phyloP scores from a whole-genome alignment of 2,888 invertebrate species.

The Kuschelorhynchus macadamiae region DNA sequence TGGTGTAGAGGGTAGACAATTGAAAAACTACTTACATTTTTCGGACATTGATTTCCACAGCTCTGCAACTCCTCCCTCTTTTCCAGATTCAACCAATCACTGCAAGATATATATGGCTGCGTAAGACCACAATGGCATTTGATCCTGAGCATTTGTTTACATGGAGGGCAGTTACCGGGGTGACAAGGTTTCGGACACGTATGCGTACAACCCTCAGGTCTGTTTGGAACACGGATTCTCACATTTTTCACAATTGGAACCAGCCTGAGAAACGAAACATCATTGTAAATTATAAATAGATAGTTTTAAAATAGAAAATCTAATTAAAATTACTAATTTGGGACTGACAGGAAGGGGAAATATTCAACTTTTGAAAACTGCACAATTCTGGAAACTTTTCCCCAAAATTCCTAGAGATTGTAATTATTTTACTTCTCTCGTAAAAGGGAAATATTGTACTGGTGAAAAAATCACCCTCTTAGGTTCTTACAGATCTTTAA shows the following conservation, averaged over 20 bases:
- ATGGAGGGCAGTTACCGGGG: slow-evolving; percentile 82
- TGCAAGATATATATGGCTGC: slow-evolving; percentile 82
- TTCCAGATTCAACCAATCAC: slow-evolving; percentile 75
- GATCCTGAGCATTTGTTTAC: slow-evolving; percentile 78
- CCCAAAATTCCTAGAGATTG: too few species aligned
- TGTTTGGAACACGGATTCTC: slow-evolving; percentile 72
- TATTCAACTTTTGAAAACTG: too few species aligned
- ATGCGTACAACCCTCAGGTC: slow-evolving; percentile 84
- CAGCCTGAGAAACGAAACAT: slow-evolving; percentile 59
- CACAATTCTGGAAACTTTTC: too few species aligned
- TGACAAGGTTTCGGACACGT: slow-evolving; percentile 80
- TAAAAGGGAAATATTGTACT: too few species aligned
- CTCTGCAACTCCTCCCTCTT: slow-evolving; percentile 67
- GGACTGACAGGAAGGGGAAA: too few species aligned
- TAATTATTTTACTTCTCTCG: too few species aligned
- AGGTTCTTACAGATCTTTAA: too few species aligned
- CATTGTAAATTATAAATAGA: too few species aligned
- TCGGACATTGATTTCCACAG: slow-evolving; percentile 91
- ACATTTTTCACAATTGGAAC: slow-evolving; percentile 73
- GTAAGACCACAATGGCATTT: slow-evolving; percentile 88
- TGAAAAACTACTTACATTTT: slow-evolving; percentile 79
- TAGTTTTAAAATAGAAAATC: too few species aligned
- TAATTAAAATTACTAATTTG: too few species aligned
- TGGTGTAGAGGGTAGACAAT: too few species aligned
- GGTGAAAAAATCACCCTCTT: too few species aligned